Evolutionary conservation across 1,140 invertebrate genomes (phyloP).

Genomic region (Hormaphis cornu): DNA sequence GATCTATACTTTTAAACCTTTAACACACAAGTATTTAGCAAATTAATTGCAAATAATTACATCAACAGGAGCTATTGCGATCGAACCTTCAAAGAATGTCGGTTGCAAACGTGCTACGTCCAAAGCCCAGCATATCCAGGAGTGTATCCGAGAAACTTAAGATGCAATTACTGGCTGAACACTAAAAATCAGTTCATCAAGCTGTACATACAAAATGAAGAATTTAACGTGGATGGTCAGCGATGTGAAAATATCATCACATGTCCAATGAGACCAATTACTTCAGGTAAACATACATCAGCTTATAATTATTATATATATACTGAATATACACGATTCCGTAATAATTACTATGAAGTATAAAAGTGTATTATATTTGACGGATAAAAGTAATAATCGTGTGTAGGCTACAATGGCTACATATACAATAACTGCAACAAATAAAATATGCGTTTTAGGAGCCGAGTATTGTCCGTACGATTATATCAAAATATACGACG

Average conservation of each 20-base stretch:
- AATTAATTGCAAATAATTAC: too few relatives aligned
- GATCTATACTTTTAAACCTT: too few relatives aligned
- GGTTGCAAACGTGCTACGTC: slow-evolving; percentile 82
- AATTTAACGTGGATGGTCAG: slow-evolving; percentile 87
- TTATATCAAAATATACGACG: slow-evolving; percentile 82
- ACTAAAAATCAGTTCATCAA: slow-evolving; percentile 80
- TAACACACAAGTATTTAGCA: not conserved
- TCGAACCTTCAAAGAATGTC: slow-evolving; percentile 70
- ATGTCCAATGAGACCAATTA: slow-evolving; percentile 82
- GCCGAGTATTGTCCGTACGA: slow-evolving; percentile 82
- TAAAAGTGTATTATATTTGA: too few relatives aligned
- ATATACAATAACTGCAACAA: too few relatives aligned
- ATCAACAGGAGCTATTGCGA: slow-evolving; percentile 84
- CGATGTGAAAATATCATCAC: slow-evolving; percentile 90
- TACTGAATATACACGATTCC: too few relatives aligned
- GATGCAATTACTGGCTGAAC: slow-evolving; percentile 80
- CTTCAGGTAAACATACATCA: slow-evolving; percentile 52
- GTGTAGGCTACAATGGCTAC: too few relatives aligned
- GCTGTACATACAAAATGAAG: slow-evolving; percentile 83
- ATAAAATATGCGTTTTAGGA: slow-evolving; percentile 44
- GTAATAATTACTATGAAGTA: too few relatives aligned
- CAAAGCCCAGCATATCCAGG: slow-evolving; percentile 86
- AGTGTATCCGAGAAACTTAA: slow-evolving; percentile 77
- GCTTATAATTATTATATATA: too few relatives aligned
- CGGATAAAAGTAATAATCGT: not conserved